Percentiles rank a stretch among this genome's conserved stretches.
These are phyloP conservation scores for Yponomeuta malinellus DNA, from an alignment of 2,888 invertebrate genomes.

Conservation along the genomic window DNA sequence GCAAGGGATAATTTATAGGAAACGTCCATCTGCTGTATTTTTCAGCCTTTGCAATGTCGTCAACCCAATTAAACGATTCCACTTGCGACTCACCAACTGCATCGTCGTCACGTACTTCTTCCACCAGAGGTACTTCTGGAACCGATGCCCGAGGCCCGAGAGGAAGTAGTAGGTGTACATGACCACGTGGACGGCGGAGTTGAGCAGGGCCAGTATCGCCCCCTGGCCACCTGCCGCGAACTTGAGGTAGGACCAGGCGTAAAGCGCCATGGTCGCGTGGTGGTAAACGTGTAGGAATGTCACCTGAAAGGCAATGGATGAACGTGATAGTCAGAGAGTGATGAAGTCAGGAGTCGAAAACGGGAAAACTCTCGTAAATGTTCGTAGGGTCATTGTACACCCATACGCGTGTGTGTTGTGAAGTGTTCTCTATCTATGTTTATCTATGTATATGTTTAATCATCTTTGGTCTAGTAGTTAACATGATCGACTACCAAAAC, in stretches of 20 bases:
- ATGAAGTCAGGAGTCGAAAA: no score
- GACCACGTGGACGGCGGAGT: constrained; percentile 86
- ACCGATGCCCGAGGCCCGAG: constrained; percentile 84
- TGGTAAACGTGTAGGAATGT: constrained; percentile 94
- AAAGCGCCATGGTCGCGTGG: constrained; percentile 85
- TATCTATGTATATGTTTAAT: no score
- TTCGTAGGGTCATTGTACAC: no score
- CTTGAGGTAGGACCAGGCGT: constrained; percentile 87
- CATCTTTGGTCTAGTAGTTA: no score
- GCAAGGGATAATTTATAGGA: no score
- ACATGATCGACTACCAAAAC: no score
- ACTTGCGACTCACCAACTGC: constrained; percentile 78
- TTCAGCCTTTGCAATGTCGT: no score
- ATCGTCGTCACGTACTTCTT: constrained; percentile 89
- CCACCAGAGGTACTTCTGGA: constrained; percentile 90
- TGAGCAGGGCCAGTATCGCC: constrained; percentile 82
- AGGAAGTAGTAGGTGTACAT: constrained; percentile 90
- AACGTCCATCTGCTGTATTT: no score
- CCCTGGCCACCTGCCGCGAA: constrained; percentile 88
- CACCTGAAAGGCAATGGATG: constrained; percentile 76
- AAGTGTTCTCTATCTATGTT: no score
- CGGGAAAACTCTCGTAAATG: no score
- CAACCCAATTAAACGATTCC: no score
- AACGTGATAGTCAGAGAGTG: neutral
- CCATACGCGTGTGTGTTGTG: no score